Base-by-base conservation (phyloP, 2,797 vertebrate species). In the Syndactyla subalaris region DNA sequence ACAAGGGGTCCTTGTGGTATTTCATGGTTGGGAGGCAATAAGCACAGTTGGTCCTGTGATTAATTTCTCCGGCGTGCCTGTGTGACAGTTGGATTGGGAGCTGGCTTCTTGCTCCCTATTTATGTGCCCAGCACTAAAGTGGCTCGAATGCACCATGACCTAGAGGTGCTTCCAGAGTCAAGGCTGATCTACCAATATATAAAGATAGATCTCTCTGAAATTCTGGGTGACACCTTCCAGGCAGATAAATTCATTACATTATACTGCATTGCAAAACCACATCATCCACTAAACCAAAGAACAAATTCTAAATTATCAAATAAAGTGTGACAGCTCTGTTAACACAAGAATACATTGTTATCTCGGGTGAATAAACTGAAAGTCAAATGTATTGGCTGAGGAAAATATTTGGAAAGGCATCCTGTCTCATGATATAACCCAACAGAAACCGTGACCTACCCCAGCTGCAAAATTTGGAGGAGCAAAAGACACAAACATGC, bases 291-390 rank as follows among this genome's bases (percentile, higher is more conserved):
- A 92, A 82, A 63, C 11, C 43, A 79, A 93, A 70, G 76, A 90
- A 92, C 61, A 89, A 96, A 89, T 82, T 88, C 87, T 82, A 59
- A 91, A 77, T 88, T 89, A 90, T 70, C 68, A 85, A 96, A 94
- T 95, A 72, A 91, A 93, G 63, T 62, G 76, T 93, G 95, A 89
- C 93, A 96, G 84, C 73, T 89, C 61, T 84, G 72, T 81, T 95
- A 95, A 85, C 63, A 72, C 39, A 57, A 86, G 81, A 91, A 88
- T 74, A 74, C 13, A 3, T 63, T 89, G 87, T 92, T 93, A 88
- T 92, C 78, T 93, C 92, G 91, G 88, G 86, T 91, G 81, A 96
- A 94, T 83, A 92, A 92, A 86, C 71, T 84, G 78, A 93, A 96
- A 92, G 86, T 29, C 52, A 76, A 77, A 81, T 21, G 22, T 39